Percentiles rank a stretch among this genome's conserved stretches.
Conservation (phyloP, 1,140 invertebrate species). For the Trichoplusia ni region DNA sequence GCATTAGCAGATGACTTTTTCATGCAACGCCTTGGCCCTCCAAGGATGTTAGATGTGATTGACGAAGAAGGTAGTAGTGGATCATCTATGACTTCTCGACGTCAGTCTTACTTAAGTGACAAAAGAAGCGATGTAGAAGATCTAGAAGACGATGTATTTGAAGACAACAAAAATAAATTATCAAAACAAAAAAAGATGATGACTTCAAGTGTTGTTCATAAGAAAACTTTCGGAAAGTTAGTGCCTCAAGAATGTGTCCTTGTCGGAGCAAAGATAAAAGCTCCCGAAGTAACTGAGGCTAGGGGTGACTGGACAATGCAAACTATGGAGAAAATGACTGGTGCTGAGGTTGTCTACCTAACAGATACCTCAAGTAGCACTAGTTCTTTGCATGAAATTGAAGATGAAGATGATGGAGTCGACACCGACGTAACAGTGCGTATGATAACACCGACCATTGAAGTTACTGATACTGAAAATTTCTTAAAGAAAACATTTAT, state of each 20-base stretch:
- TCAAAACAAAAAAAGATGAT: conserved; percentile 37
- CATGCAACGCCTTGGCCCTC: conserved; percentile 78
- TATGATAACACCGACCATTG: conserved; percentile 78
- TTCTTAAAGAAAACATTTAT: conserved; percentile 64
- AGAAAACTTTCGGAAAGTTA: conserved; percentile 46
- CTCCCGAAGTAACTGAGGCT: conserved; percentile 75
- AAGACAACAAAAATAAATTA: conserved; percentile 45
- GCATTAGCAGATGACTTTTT: conserved; percentile 82
- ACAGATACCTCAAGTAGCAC: conserved; percentile 79
- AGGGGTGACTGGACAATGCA: conserved; percentile 73
- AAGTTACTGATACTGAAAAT: conserved; percentile 72
- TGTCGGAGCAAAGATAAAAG: conserved; percentile 76
- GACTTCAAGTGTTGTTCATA: conserved; percentile 34
- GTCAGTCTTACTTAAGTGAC: conserved; percentile 74
- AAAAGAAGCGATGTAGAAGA: conserved; percentile 75
- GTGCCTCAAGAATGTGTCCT: conserved; percentile 75
- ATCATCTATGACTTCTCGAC: conserved; percentile 76
- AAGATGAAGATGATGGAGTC: conserved; percentile 65
- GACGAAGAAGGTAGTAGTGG: conserved; percentile 85
- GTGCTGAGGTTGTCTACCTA: conserved; percentile 78
- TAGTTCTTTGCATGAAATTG: conserved; percentile 73
- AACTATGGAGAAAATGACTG: conserved; percentile 71
- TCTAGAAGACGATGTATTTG: conserved; percentile 79
- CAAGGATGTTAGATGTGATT: conserved; percentile 85
- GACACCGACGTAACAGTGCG: conserved; percentile 71